Evolutionary conservation across 2,797 vertebrate species (phyloP).

Genomic region (Neosalanx taihuensis): DNA sequence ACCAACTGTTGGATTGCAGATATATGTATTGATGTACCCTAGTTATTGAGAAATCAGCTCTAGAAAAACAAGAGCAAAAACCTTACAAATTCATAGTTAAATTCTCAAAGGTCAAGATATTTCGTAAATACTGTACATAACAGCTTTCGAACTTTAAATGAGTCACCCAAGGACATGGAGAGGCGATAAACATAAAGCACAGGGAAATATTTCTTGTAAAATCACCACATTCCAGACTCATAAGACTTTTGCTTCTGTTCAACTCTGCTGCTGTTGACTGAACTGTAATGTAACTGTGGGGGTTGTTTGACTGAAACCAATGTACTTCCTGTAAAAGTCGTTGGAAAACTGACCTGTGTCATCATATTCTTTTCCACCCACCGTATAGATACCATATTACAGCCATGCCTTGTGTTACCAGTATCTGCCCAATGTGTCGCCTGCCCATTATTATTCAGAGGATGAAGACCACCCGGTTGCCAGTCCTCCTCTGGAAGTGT

Average conservation of each 20-base stretch:
- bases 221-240: neutral
- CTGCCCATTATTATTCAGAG: slow-evolving; percentile 84
- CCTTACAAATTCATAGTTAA: too few relatives aligned
- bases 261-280: neutral
- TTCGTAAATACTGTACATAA: too few relatives aligned
- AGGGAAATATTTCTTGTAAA: too few relatives aligned
- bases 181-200: too few relatives aligned
- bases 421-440: slow-evolving; percentile 69
- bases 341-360: neutral
- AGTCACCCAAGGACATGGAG: too few relatives aligned
- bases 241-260: neutral
- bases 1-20: slow-evolving; percentile 47
- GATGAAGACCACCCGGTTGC: slow-evolving; percentile 84
- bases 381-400: slow-evolving; percentile 80
- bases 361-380: slow-evolving; percentile 22
- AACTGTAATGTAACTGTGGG: neutral
- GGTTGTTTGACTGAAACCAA: neutral
- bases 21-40: slow-evolving; percentile 48
- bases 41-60: neutral
- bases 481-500: slow-evolving; percentile 89
- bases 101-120: too few relatives aligned
- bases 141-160: too few relatives aligned
- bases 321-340: slow-evolving; percentile 68
- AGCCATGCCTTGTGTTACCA: slow-evolving; percentile 77
- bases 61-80: too few relatives aligned